phyloP scores from a whole-genome alignment of 1,140 invertebrate genomes.

The Pachypsylla venusta region DNA sequence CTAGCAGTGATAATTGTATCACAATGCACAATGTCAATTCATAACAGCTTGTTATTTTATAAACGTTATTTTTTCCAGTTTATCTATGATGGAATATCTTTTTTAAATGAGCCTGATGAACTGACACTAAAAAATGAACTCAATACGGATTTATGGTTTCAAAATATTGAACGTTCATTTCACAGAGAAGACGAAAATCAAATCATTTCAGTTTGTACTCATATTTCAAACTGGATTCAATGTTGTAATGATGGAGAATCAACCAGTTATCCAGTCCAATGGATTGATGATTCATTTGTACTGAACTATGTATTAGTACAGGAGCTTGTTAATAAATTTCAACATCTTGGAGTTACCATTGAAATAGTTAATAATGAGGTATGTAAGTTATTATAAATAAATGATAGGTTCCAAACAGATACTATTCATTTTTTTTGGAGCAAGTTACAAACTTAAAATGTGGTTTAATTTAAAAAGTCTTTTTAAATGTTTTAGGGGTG shows the following conservation, averaged over 20 bases:
- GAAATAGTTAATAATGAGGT: too few relatives aligned
- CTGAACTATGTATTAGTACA: background rate
- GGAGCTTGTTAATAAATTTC: too few relatives aligned
- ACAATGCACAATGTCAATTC: too few relatives aligned
- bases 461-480: too few relatives aligned
- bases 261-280: background rate
- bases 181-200: conserved; percentile 32
- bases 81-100: conserved; percentile 47
- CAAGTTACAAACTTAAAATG: too few relatives aligned
- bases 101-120: conserved; percentile 40
- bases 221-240: background rate
- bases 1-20: too few relatives aligned
- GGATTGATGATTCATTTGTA: background rate
- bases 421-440: too few relatives aligned
- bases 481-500: too few relatives aligned
- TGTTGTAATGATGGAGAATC: background rate
- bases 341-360: too few relatives aligned
- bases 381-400: too few relatives aligned
- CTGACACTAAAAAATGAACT: conserved; percentile 28
- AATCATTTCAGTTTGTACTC: background rate
- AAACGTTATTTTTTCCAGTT: conserved; percentile 48
- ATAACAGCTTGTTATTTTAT: too few relatives aligned
- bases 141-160: conserved; percentile 21
- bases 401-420: too few relatives aligned
- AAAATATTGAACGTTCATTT: conserved; percentile 24